A percentile compares a stretch with the other conserved stretches of the same genome.
These are phyloP conservation scores for Athalia cordata DNA, from an alignment of 2,888 invertebrate species.

Conservation along the genomic window DNA sequence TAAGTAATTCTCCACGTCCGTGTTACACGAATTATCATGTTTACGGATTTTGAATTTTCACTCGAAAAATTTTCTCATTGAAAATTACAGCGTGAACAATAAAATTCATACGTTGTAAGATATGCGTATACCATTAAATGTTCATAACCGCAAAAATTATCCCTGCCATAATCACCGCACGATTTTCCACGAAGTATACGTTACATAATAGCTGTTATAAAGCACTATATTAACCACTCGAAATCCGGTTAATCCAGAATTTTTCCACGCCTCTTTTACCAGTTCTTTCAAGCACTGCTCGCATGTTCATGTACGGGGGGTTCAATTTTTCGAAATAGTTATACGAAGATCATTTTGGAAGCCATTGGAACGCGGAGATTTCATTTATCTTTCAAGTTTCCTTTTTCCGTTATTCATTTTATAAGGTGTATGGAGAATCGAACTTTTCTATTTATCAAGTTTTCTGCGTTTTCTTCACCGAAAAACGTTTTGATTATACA, in stretches of 20 bases:
- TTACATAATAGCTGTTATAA: neutral
- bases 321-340: conserved; percentile 4
- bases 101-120: neutral
- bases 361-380: neutral
- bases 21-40: neutral
- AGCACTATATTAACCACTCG: conserved; percentile 26
- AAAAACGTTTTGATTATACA: too few relatives aligned
- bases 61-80: too few relatives aligned
- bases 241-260: conserved; percentile 39
- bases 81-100: too few relatives aligned
- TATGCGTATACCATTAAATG: neutral
- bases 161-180: conserved; percentile 18
- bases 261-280: conserved; percentile 32
- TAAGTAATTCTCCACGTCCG: too few relatives aligned
- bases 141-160: neutral
- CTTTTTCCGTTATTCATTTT: neutral
- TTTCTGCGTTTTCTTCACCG: too few relatives aligned
- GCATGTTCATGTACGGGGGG: neutral
- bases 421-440: too few relatives aligned
- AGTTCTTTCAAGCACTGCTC: conserved; percentile 35
- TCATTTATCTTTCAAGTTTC: neutral
- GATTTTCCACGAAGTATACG: too few relatives aligned
- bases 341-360: neutral
- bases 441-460: too few relatives aligned
- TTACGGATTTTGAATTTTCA: neutral